Evolutionary conservation across 2,113 vertebrate genomes (phyloP).

Genomic region (Phainopepla nitens): DNA sequence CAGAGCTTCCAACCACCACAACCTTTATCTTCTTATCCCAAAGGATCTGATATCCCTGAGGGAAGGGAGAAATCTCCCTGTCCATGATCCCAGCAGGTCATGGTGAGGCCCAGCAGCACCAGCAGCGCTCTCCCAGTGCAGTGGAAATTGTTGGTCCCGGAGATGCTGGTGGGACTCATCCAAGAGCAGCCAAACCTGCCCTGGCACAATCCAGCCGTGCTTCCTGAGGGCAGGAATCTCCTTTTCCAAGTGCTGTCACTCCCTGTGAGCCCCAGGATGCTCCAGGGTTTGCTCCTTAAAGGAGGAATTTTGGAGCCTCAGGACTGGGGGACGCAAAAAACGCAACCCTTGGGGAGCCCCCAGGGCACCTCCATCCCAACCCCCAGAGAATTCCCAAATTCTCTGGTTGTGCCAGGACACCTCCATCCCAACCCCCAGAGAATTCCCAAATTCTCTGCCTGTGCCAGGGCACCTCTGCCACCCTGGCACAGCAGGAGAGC

Average conservation of each 20-base stretch:
- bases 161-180: background rate
- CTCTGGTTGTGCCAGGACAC: background rate
- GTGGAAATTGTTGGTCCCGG: background rate
- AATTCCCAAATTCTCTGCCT: background rate
- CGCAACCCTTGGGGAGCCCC: rapidly evolving
- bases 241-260: rapidly evolving
- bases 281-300: background rate
- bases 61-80: background rate
- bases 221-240: background rate
- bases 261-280: rapidly evolving
- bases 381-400: background rate
- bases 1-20: background rate
- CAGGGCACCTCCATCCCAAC: background rate
- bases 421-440: background rate
- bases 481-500: background rate
- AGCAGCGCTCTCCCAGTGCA: background rate
- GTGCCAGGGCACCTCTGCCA: no score
- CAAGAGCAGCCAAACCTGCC: background rate
- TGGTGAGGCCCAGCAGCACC: background rate
- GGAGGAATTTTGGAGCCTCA: background rate
- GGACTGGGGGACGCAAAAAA: no score
- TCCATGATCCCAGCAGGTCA: rapidly evolving
- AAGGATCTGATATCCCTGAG: background rate
- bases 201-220: background rate
- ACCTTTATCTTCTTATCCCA: background rate